These are phyloP conservation scores for Labeo rohita DNA, from an alignment of 2,113 vertebrate species.

Conservation along the genomic window DNA sequence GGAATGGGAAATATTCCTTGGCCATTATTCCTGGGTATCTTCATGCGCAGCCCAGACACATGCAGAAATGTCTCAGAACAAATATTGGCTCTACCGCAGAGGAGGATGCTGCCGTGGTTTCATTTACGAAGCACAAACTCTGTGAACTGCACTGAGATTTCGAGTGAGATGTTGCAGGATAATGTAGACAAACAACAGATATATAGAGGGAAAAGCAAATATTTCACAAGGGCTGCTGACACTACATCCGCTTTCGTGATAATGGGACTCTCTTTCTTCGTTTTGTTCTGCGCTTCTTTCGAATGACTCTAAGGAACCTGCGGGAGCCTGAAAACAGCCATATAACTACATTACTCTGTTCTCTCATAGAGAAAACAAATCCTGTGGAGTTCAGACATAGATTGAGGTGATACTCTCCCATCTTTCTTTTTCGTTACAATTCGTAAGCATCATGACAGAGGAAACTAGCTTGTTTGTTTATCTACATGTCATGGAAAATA, in stretches of 20 bases:
- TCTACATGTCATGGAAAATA: too few species aligned
- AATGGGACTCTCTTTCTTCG: conserved; percentile 11
- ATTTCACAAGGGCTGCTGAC: conserved; percentile 17
- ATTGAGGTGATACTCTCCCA: neutral
- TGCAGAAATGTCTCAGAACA: conserved; percentile 15
- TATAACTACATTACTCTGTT: conserved; percentile 22
- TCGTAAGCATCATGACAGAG: neutral
- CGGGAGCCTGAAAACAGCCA: neutral
- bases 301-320: neutral
- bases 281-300: neutral
- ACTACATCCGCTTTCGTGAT: neutral
- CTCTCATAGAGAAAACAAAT: conserved; percentile 17
- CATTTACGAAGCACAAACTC: conserved; percentile 28
- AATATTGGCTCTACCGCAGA: conserved; percentile 27
- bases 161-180: conserved; percentile 23
- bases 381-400: neutral
- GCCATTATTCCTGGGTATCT: conserved; percentile 1
- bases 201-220: conserved; percentile 12
- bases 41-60: conserved; percentile 12
- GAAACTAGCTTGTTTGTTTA: neutral
- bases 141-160: conserved; percentile 20
- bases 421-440: conserved; percentile 22
- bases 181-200: conserved; percentile 30
- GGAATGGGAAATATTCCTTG: neutral
- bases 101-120: conserved; percentile 12